Evolutionary conservation across 2,888 invertebrate genomes (phyloP).

Genomic region (Tenthredo notha): DNA sequence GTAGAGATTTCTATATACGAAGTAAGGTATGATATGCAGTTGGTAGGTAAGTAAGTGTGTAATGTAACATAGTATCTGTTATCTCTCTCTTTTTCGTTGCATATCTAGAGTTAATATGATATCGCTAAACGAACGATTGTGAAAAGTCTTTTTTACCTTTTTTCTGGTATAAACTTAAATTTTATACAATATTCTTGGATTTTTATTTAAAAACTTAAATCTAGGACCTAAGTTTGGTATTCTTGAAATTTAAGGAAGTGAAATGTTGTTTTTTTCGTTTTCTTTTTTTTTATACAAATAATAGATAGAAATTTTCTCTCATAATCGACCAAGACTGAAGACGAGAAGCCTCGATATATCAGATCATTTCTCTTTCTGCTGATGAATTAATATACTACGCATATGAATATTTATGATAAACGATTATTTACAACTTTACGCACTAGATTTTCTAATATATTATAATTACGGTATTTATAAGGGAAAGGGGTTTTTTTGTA

Average conservation of each 20-base stretch:
- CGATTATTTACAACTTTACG: too few relatives aligned
- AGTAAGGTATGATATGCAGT: not conserved
- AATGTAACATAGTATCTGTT: constrained; percentile 4
- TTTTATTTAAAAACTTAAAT: not conserved
- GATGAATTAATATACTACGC: not conserved
- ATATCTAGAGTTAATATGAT: not conserved
- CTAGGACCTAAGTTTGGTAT: not conserved
- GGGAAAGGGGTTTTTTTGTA: too few relatives aligned
- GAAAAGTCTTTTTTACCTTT: too few relatives aligned
- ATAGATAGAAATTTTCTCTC: not conserved
- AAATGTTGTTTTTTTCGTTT: too few relatives aligned
- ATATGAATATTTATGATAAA: not conserved
- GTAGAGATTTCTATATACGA: not conserved
- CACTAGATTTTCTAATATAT: too few relatives aligned
- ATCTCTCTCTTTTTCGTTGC: constrained; percentile 1
- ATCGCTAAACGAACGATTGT: not conserved
- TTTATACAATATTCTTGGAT: not conserved
- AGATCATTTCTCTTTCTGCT: not conserved
- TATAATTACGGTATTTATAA: too few relatives aligned
- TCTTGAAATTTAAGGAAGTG: not conserved
- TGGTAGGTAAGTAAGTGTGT: not conserved
- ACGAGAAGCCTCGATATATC: not conserved
- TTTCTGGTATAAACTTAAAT: too few relatives aligned
- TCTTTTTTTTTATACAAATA: too few relatives aligned
- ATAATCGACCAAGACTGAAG: not conserved